Percentiles rank a stretch among this genome's conserved stretches.
Evolutionary conservation across 2,888 invertebrate species (phyloP).

Genomic region (Heliconius erato): DNA sequence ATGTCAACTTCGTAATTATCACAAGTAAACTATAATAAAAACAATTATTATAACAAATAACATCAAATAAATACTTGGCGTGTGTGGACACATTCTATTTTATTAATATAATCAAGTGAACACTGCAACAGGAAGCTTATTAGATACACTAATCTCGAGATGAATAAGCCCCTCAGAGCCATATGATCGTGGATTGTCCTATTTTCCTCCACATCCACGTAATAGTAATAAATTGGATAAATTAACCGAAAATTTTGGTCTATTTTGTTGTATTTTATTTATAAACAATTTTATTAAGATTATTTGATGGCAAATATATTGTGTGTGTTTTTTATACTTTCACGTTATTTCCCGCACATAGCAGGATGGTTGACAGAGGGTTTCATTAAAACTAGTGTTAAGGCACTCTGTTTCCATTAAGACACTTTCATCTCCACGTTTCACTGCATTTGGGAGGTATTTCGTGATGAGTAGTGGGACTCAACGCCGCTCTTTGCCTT

Average conservation of each 20-base stretch:
- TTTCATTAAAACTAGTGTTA: no score
- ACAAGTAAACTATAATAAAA: neutral
- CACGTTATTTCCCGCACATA: no score
- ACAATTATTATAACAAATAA: neutral
- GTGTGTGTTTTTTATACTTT: no score
- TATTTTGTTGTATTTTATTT: neutral
- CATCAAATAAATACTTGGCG: neutral
- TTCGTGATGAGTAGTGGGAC: no score
- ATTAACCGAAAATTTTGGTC: neutral
- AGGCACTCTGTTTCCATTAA: no score
- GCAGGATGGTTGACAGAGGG: neutral
- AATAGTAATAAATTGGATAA: constrained; percentile 16
- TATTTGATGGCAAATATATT: neutral
- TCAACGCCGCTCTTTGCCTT: no score
- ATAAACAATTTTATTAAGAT: neutral
- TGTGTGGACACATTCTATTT: neutral
- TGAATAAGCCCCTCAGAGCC: constrained; percentile 17
- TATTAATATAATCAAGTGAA: neutral
- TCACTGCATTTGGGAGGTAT: no score
- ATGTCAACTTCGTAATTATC: neutral
- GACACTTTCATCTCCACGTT: no score
- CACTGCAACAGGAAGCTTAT: constrained; percentile 18
- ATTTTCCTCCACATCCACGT: constrained; percentile 13
- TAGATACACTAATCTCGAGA: constrained; percentile 24
- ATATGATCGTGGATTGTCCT: constrained; percentile 5